A percentile compares a stretch with the other conserved stretches of the same genome.
Evolutionary conservation across 1,140 invertebrate species (phyloP).

Genomic region (Anadara kagoshimensis): DNA sequence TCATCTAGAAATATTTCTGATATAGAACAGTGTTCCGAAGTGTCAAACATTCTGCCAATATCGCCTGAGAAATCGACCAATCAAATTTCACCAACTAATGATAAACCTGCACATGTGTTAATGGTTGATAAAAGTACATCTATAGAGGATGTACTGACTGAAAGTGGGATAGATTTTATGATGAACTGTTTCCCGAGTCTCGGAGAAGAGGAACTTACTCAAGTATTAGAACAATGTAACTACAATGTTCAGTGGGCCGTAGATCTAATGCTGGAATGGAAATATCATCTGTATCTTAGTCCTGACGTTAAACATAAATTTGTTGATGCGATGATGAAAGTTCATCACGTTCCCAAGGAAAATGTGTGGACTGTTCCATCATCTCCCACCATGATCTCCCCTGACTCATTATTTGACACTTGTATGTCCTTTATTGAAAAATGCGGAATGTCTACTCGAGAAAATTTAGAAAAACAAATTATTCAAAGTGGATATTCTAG

Average conservation of each 20-base stretch:
- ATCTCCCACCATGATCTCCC: neutral
- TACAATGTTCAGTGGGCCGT: conserved; percentile 84
- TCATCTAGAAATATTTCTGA: too few species aligned
- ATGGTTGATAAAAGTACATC: conserved; percentile 33
- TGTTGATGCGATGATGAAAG: conserved; percentile 38
- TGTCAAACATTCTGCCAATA: too few species aligned
- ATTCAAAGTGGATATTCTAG: conserved; percentile 39
- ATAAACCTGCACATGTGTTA: neutral
- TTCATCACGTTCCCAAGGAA: conserved; percentile 25
- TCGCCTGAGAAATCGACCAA: too few species aligned
- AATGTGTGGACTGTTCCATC: neutral
- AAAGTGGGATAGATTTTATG: conserved; percentile 51
- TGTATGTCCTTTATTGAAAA: conserved; percentile 22
- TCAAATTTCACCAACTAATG: too few species aligned
- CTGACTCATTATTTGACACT: conserved; percentile 34
- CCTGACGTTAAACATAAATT: conserved; percentile 46
- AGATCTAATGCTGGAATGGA: conserved; percentile 80
- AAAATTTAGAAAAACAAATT: conserved; percentile 35
- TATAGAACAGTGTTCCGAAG: too few species aligned
- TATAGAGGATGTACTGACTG: conserved; percentile 41
- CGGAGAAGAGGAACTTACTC: conserved; percentile 77
- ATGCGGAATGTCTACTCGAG: conserved; percentile 8
- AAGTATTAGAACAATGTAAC: conserved; percentile 84
- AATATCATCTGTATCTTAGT: conserved; percentile 39
- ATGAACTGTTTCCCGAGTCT: conserved; percentile 80